Base-by-base conservation (phyloP, 2,888 invertebrate species). In the Caenorhabditis uteleia region DNA sequence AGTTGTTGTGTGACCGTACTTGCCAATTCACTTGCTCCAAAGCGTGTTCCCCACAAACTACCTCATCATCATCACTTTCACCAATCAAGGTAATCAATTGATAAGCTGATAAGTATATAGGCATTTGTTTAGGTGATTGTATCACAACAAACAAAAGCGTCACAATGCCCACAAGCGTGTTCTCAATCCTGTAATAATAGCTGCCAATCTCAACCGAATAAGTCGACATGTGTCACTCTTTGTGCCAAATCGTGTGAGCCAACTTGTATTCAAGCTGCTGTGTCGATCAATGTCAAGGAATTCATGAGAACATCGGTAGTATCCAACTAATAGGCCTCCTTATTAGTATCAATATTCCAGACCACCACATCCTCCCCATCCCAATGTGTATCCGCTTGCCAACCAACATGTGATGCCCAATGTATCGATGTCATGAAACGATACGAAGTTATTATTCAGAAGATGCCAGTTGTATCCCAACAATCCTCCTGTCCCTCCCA, bases 21-120 rank as follows among this genome's bases (percentile, higher is more conserved):
- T 72, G 72, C 42, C 56, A 61, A 27, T 58, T 55, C 42, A 72
- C 72, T 2, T 72, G 72, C 40, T 47, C 33, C 23, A 54, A 66
- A 29, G 66, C 72, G 4, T 69, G 72, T 34, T 31, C 48, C 12
- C 62, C 62, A 31, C 23, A 31, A 6, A 26, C 54, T 6, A 39
- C 43, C 16, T n/a, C 59, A 2, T 21, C 39, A 16, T 3, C 39
- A 3, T n/a, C 23, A n/a, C 21, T 34, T n/a, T 34, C 66, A 23
- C 54, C 62, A 18, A 62, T 57, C 18, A 62, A 53, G 34, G 56
- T 56, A 10, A n/a, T 18, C 5, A 23, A 6, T 44, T 5, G 18
- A 12, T 47, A 18, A 33, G 2, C n/a, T 26, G 6, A n/a, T 18
- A 29, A 2, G 39, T n/a, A n/a, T n/a, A n/a, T n/a, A n/a, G n/a